phyloP scores from a whole-genome alignment of 2,888 invertebrate species.

The Mystacides longicornis region DNA sequence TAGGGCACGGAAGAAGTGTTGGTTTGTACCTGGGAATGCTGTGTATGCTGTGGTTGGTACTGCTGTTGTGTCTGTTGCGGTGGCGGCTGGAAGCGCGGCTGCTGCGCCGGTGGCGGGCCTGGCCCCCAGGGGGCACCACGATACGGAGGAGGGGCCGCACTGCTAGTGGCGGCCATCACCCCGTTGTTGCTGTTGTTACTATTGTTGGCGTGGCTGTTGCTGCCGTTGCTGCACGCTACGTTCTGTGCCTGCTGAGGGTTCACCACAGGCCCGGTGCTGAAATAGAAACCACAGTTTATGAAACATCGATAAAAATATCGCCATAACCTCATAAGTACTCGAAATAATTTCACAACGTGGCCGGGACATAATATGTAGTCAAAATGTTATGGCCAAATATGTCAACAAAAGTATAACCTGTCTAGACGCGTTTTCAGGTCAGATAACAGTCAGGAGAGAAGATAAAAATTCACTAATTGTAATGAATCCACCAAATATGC shows the following conservation, averaged over 20 bases:
- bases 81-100: constrained; percentile 40
- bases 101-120: constrained; percentile 31
- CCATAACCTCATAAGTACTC: no score
- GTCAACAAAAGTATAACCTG: no score
- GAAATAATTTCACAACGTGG: no score
- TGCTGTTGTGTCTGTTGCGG: constrained; percentile 5
- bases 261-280: constrained; percentile 6
- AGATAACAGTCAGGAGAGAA: no score
- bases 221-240: constrained; percentile 1
- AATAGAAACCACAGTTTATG: constrained; percentile 10
- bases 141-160: constrained; percentile 28
- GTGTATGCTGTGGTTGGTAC: constrained; percentile 8
- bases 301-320: neutral
- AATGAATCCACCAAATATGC: no score
- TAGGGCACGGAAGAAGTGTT: no score
- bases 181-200: constrained; percentile 11
- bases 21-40: constrained; percentile 9
- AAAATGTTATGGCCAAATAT: no score
- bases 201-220: constrained; percentile 23
- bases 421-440: no score
- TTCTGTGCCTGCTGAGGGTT: neutral
- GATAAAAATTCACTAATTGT: no score
- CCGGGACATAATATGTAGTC: no score
- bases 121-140: constrained; percentile 23
- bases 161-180: constrained; percentile 33